phyloP scores from a whole-genome alignment of 2,797 vertebrate species.

The Streptopelia turtur region DNA sequence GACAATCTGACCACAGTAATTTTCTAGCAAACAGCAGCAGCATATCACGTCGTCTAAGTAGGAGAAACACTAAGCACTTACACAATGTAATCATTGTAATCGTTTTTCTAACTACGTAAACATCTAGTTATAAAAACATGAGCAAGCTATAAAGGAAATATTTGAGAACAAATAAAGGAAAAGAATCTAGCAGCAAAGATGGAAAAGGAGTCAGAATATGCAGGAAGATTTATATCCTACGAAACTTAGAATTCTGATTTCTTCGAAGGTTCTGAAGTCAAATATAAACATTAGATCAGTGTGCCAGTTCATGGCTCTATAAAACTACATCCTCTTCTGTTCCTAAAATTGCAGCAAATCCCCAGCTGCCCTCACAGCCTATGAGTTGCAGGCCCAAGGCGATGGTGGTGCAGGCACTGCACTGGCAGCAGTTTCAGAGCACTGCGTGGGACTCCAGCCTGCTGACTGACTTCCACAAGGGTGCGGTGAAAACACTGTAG shows the following conservation, averaged over 20 bases:
- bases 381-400: background rate
- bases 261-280: background rate
- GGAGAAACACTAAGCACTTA: conserved; percentile 41
- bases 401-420: fast-evolving
- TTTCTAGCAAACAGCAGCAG: conserved; percentile 64
- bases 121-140: conserved; percentile 48
- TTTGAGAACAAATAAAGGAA: conserved; percentile 6
- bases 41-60: conserved; percentile 2
- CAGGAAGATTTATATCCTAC: background rate
- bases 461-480: background rate
- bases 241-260: background rate
- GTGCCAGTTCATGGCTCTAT: background rate
- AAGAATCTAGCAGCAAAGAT: background rate
- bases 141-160: conserved; percentile 34
- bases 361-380: background rate
- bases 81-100: conserved; percentile 65
- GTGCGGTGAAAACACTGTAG: fast-evolving
- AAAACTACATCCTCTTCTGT: background rate
- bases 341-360: background rate
- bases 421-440: fast-evolving
- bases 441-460: fast-evolving
- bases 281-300: fast-evolving
- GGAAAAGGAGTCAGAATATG: background rate
- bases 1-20: conserved; percentile 66
- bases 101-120: conserved; percentile 57